Conservation (phyloP, 2,888 invertebrate genomes). For the Lasioglossum zephyrum region DNA sequence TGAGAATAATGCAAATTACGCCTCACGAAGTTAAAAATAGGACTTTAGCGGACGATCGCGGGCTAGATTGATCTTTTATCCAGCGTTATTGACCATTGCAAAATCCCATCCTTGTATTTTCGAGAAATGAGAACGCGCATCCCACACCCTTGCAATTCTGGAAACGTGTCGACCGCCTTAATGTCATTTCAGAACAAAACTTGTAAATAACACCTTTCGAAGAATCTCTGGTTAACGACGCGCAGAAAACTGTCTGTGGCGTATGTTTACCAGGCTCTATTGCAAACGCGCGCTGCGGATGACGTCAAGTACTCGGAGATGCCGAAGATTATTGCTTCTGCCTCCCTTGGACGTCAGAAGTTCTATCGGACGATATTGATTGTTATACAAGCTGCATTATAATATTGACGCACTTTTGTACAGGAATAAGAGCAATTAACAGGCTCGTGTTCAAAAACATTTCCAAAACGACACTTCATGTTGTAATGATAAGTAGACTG, state of each 20-base stretch:
- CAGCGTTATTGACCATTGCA: too few relatives aligned
- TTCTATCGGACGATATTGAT: constrained; percentile 8
- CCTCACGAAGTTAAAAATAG: too few relatives aligned
- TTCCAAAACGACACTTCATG: not conserved
- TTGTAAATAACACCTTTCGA: not conserved
- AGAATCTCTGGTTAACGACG: not conserved
- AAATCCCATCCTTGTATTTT: too few relatives aligned
- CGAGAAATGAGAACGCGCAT: too few relatives aligned
- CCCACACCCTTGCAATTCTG: too few relatives aligned
- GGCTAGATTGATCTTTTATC: too few relatives aligned
- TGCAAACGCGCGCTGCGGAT: not conserved
- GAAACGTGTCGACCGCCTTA: too few relatives aligned
- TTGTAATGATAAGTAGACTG: not conserved
- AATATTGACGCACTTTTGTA: not conserved
- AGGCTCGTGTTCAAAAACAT: not conserved
- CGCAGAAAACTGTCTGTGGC: not conserved
- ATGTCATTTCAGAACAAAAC: not conserved
- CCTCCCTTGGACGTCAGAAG: not conserved
- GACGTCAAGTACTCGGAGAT: constrained; percentile 31
- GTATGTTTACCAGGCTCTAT: not conserved
- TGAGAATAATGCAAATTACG: too few relatives aligned
- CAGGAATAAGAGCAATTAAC: not conserved
- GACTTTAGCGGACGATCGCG: too few relatives aligned
- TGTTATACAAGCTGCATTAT: not conserved
- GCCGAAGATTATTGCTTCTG: not conserved